Base-by-base conservation (phyloP, 2,797 vertebrate species). In the Oreochromis grahami region DNA sequence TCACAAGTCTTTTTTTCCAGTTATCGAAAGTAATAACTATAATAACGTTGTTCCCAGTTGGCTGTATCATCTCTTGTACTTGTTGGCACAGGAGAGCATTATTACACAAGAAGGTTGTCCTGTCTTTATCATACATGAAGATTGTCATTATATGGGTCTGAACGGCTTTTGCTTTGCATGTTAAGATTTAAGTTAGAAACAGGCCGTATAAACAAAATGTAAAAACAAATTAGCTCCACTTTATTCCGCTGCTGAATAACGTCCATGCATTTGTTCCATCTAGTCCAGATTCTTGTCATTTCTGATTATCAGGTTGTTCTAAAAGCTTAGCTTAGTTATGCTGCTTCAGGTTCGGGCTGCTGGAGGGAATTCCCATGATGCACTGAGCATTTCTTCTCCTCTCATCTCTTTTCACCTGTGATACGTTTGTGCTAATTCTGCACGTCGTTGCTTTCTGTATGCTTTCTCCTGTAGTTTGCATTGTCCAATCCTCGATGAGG, bases 381-480 rank as follows among this genome's bases (percentile, higher is more conserved):
- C 68, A 48, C 15, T 32, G 68, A 74, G 15, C 21, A 48, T 74
- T 48, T 48, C 43, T 50, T 50, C 68, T 74, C 15, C 43, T 19
- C 9, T 48, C 6, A 48, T 8, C 26, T 72, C 68, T 29, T 48
- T 48, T 48, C 41, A 48, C 24, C 24, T 7, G 43, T 50, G 15
- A 72, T 72, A 7, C 9, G 6, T 72, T 72, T 48, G 68, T 32
- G 41, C 10, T 15, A 48, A 0, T 29, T 29, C 41, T 45, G 65
- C 24, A 7, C 24, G 8, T 3, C 4, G 24, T 26, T 70, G 0
- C 14, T 45, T 17, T 12, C 43, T 12, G 41, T 48, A 17, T 5
- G 9, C 41, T 72, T 43, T 72, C 41, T 29, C 21, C 41, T 70
- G 21, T 45, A 70, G 41, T 29, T 45, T 70, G 41, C 5, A 21